Percentiles rank a stretch among this genome's conserved stretches.
These are phyloP conservation scores for Coranthus polyacanthus DNA, from an alignment of 2,797 vertebrate genomes.

Conservation along the genomic window DNA sequence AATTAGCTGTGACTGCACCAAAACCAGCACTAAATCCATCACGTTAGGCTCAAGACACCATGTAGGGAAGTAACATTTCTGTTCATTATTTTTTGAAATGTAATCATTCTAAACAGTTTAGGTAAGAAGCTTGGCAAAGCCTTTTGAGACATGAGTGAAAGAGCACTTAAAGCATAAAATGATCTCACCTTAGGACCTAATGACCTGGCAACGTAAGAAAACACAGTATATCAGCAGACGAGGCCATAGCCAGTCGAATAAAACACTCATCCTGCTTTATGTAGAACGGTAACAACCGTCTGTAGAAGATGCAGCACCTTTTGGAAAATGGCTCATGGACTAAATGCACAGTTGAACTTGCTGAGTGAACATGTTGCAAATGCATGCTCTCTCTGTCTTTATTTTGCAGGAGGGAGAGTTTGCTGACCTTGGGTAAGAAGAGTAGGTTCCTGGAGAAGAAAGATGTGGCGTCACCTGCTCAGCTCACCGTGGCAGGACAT, in stretches of 20 bases:
- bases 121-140: conserved; percentile 49
- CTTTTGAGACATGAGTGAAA: conserved; percentile 52
- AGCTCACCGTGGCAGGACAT: conserved; percentile 66
- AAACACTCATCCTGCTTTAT: conserved; percentile 65
- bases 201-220: conserved; percentile 60
- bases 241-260: conserved; percentile 62
- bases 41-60: not conserved
- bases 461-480: conserved; percentile 75
- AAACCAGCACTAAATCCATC: conserved; percentile 10
- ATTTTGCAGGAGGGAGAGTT: conserved; percentile 76
- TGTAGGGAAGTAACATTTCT: conserved; percentile 3
- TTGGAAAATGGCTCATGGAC: conserved; percentile 60
- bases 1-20: no score
- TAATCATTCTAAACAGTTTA: conserved; percentile 52
- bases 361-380: conserved; percentile 79
- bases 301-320: conserved; percentile 47
- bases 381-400: conserved; percentile 56
- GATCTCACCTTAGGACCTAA: conserved; percentile 68
- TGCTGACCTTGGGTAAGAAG: conserved; percentile 71
- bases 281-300: conserved; percentile 50
- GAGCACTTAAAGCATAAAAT: conserved; percentile 75
- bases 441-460: conserved; percentile 63
- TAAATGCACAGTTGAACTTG: conserved; percentile 69
- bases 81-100: conserved; percentile 46
- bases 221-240: conserved; percentile 59